phyloP scores from a whole-genome alignment of 2,797 vertebrate species.

The Gymnothorax reevesii region DNA sequence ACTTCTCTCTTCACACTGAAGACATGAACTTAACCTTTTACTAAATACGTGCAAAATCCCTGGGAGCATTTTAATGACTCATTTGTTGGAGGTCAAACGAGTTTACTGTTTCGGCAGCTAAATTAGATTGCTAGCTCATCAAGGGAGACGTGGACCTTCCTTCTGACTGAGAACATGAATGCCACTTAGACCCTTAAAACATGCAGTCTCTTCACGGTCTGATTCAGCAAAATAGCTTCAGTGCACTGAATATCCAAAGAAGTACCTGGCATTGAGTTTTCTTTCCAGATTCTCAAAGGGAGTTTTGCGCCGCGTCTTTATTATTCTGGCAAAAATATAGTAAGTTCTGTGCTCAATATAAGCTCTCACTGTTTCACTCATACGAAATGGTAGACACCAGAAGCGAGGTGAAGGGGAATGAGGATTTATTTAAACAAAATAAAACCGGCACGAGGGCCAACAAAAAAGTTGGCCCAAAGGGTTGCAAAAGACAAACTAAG shows the following conservation, averaged over 20 bases:
- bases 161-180: conserved; percentile 23
- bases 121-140: conserved; percentile 19
- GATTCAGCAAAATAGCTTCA: background rate
- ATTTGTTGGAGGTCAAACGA: background rate
- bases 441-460: too few species aligned
- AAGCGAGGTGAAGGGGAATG: too few species aligned
- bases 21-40: background rate
- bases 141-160: background rate
- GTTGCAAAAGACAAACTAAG: too few species aligned
- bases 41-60: background rate
- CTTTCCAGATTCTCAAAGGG: too few species aligned
- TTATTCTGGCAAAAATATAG: too few species aligned
- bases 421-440: too few species aligned
- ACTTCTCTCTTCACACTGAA: background rate
- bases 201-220: background rate
- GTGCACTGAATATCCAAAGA: background rate
- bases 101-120: conserved; percentile 3
- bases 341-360: too few species aligned
- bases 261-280: too few species aligned
- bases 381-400: too few species aligned
- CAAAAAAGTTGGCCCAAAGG: too few species aligned
- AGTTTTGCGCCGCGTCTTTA: too few species aligned
- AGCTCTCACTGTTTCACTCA: too few species aligned
- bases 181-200: conserved; percentile 22
- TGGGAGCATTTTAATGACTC: conserved; percentile 12